Evolutionary conservation across 2,113 vertebrate species (phyloP).

Genomic region (Epinephelus fuscoguttatus): DNA sequence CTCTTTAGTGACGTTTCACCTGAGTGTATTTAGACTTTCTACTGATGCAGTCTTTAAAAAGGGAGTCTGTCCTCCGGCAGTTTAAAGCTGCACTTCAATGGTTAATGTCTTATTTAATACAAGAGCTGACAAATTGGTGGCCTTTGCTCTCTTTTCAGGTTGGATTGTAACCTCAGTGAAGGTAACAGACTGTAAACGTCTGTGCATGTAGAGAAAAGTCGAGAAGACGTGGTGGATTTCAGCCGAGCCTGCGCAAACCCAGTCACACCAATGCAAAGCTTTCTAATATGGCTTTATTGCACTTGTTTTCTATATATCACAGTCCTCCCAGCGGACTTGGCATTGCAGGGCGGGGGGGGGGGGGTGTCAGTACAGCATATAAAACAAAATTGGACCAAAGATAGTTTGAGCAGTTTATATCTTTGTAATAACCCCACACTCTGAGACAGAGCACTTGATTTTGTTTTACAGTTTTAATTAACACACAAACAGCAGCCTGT

Average conservation of each 20-base stretch:
- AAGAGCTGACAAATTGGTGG: slow-evolving; percentile 59
- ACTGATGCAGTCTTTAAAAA: slow-evolving; percentile 61
- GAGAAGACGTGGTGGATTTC: slow-evolving; percentile 31
- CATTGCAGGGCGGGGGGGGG: slow-evolving; percentile 20
- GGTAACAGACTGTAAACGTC: slow-evolving; percentile 21
- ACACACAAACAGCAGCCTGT: slow-evolving; percentile 22
- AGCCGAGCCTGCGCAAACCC: slow-evolving; percentile 25
- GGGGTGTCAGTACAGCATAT: slow-evolving; percentile 54
- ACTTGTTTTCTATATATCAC: slow-evolving; percentile 70
- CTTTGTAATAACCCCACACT: slow-evolving; percentile 10
- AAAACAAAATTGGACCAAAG: slow-evolving; percentile 82
- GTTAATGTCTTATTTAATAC: slow-evolving; percentile 76
- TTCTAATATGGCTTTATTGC: slow-evolving; percentile 77
- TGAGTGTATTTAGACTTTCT: slow-evolving; percentile 62
- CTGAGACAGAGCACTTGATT: background rate
- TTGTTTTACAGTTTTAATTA: slow-evolving; percentile 22
- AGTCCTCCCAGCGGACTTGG: slow-evolving; percentile 49
- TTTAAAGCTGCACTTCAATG: slow-evolving; percentile 48
- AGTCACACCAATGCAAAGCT: slow-evolving; percentile 64
- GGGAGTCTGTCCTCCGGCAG: slow-evolving; percentile 32
- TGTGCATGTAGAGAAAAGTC: slow-evolving; percentile 31
- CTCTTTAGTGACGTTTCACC: slow-evolving; percentile 36
- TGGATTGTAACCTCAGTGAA: slow-evolving; percentile 29
- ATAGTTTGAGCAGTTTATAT: slow-evolving; percentile 49
- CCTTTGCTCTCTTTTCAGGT: slow-evolving; percentile 42